Conservation (phyloP, 1,140 invertebrate species). For the Drosophila nasuta region DNA sequence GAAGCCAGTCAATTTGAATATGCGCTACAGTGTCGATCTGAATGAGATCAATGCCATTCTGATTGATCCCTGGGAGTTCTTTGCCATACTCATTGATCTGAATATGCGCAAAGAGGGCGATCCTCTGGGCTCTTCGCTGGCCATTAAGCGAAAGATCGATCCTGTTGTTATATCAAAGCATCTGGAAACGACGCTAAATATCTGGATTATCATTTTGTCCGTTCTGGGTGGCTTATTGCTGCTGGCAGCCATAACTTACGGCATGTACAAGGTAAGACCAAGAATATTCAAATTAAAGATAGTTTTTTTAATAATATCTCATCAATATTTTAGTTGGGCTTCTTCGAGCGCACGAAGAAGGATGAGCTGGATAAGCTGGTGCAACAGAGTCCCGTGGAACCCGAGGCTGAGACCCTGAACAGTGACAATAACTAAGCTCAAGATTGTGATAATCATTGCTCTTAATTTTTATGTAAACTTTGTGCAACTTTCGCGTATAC, state of each 20-base stretch:
- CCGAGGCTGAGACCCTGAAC: constrained; percentile 79
- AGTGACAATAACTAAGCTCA: constrained; percentile 58
- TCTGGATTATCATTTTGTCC: constrained; percentile 77
- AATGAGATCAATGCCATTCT: constrained; percentile 78
- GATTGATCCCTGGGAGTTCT: constrained; percentile 81
- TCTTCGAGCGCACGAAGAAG: constrained; percentile 78
- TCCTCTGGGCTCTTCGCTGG: constrained; percentile 48
- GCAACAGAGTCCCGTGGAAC: constrained; percentile 66
- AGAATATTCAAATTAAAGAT: not conserved
- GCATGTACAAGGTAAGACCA: constrained; percentile 70
- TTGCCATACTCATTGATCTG: constrained; percentile 70
- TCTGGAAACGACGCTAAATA: constrained; percentile 50
- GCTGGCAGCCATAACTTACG: constrained; percentile 67
- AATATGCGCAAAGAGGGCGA: constrained; percentile 69
- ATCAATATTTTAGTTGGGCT: constrained; percentile 57
- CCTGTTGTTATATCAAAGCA: constrained; percentile 82
- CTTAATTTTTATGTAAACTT: not conserved
- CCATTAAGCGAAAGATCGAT: constrained; percentile 65
- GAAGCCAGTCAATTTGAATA: constrained; percentile 67
- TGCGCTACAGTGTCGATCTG: constrained; percentile 76
- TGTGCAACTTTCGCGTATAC: constrained; percentile 5
- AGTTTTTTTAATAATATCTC: not conserved
- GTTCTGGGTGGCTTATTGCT: constrained; percentile 72
- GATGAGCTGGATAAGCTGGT: constrained; percentile 76
- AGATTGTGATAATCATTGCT: constrained; percentile 51